These are phyloP conservation scores for Micoletzkya japonica DNA, from an alignment of 2,888 invertebrate genomes.

Conservation along the genomic window DNA sequence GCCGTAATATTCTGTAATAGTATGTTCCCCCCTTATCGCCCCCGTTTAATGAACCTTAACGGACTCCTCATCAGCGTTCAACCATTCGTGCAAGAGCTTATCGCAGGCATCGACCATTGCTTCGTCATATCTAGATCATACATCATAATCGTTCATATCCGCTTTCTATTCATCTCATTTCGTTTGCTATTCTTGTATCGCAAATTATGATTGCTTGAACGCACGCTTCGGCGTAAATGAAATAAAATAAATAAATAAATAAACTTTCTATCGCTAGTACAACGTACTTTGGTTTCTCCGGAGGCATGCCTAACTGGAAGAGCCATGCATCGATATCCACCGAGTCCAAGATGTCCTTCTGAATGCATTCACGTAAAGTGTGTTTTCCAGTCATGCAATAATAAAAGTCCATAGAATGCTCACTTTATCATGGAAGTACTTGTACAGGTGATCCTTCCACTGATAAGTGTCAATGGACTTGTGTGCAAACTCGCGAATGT, in stretches of 20 bases:
- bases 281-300: constrained; percentile 76
- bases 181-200: not conserved
- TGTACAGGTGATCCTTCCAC: constrained; percentile 79
- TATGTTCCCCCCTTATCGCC: not conserved
- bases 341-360: constrained; percentile 68
- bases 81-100: constrained; percentile 39
- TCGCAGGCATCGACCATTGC: constrained; percentile 47
- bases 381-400: not conserved
- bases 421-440: constrained; percentile 69
- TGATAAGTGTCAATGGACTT: constrained; percentile 81
- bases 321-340: constrained; percentile 88
- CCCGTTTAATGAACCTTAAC: constrained; percentile 15
- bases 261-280: not conserved
- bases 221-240: no score
- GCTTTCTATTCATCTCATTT: not conserved
- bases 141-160: no score
- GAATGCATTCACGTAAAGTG: not conserved
- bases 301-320: constrained; percentile 83
- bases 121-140: constrained; percentile 39
- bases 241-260: no score
- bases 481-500: constrained; percentile 79
- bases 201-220: not conserved
- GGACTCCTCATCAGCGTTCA: constrained; percentile 37
- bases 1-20: constrained; percentile 30
- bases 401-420: not conserved